Conservation (phyloP, 2,888 invertebrate species). For the Sesia bembeciformis region DNA sequence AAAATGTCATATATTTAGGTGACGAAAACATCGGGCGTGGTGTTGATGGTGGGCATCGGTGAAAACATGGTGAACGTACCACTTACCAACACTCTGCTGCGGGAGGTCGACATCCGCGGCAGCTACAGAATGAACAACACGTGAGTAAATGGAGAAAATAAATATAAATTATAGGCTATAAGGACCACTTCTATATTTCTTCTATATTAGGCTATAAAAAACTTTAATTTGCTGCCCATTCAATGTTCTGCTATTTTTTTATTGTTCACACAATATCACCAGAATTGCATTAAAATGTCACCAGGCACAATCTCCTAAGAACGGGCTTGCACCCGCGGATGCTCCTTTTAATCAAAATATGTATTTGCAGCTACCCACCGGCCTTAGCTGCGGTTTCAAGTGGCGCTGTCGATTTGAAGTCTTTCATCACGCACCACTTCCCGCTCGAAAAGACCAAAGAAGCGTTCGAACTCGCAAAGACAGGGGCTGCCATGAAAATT, state of each 20-base stretch:
- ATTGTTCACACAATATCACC: no score
- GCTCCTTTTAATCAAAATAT: no score
- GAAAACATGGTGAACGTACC: constrained; percentile 84
- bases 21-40: constrained; percentile 87
- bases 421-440: constrained; percentile 87
- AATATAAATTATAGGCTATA: not conserved
- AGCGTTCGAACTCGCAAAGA: constrained; percentile 86
- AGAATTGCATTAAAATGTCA: no score
- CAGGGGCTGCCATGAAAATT: constrained; percentile 86
- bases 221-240: no score
- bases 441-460: constrained; percentile 80
- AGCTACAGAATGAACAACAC: constrained; percentile 93
- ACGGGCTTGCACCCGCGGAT: no score
- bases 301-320: no score
- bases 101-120: constrained; percentile 93
- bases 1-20: constrained; percentile 65
- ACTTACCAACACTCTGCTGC: constrained; percentile 81
- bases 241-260: no score
- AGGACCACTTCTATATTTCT: no score
- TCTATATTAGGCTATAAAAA: no score
- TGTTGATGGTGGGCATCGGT: constrained; percentile 91
- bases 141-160: constrained; percentile 45
- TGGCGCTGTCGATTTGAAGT: constrained; percentile 82
- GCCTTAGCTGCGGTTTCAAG: constrained; percentile 84
- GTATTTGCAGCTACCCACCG: constrained; percentile 78